phyloP scores from a whole-genome alignment of 1,140 invertebrate genomes.

The Uloborus diversus region DNA sequence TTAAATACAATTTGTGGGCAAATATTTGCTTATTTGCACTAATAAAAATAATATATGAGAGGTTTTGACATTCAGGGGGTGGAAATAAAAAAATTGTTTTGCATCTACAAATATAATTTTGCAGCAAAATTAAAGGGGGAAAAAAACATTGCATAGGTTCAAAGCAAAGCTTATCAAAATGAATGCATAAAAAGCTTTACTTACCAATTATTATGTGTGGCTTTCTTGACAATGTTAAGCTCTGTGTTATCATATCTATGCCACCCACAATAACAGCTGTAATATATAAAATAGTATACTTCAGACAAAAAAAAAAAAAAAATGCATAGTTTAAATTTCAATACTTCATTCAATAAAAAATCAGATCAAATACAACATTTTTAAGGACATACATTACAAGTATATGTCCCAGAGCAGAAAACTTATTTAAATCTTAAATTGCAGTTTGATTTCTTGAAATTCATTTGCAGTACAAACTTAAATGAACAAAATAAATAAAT shows the following conservation, averaged over 20 bases:
- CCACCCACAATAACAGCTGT: constrained; percentile 94
- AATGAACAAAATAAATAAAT: too few species aligned
- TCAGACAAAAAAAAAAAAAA: neutral
- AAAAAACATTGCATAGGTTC: constrained; percentile 21
- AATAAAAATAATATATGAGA: too few species aligned
- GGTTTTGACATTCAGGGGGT: too few species aligned
- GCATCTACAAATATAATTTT: too few species aligned
- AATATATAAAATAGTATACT: neutral
- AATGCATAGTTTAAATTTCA: neutral
- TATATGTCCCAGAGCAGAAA: neutral
- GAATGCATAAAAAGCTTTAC: constrained; percentile 4
- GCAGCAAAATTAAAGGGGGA: too few species aligned
- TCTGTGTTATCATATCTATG: constrained; percentile 96
- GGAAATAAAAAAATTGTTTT: too few species aligned
- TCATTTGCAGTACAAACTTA: too few species aligned
- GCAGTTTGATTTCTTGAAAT: neutral
- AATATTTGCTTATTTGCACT: too few species aligned
- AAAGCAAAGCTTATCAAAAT: neutral
- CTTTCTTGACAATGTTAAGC: constrained; percentile 89
- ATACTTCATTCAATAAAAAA: too few species aligned
- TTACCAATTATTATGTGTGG: constrained; percentile 89
- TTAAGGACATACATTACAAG: neutral
- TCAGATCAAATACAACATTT: neutral
- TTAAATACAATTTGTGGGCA: too few species aligned
- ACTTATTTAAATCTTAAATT: neutral